Evolutionary conservation across 1,140 invertebrate species (phyloP), one percentile per base, ranked within the genome.

Genomic region (Sipha flava): DNA sequence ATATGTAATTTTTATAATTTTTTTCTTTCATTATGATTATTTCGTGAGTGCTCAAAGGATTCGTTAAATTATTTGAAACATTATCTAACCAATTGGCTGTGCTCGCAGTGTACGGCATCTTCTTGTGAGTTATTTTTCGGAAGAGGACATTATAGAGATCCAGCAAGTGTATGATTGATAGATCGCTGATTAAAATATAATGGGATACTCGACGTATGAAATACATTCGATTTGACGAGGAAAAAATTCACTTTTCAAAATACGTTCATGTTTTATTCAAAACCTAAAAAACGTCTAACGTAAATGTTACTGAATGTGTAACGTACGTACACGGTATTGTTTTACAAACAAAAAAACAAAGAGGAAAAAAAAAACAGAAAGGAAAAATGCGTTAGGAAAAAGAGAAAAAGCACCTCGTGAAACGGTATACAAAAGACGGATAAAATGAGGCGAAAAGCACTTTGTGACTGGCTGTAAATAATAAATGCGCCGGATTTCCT

Each of bases 241-340:
- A 57, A 77, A 57, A 59, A 26, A 77, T 57, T 77, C 73, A 57
- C 73, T 77, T 75, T 77, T 77, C 73, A 16, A 43, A 57, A 77
- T 26, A 43, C 34, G 52, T 57, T 77, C 73, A 59, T 77, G 73
- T 43, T 29, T 77, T 77, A 77, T 77, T 77, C 73, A 77, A 29
- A 77, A 77, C 34, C 3, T 43, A 40, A 37, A 57, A 52, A 57
- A 29, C 21, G 66, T 70, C 18, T 18, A 75, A 75, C 45, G 70
- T 73, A 68, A 70, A 70, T 29, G 23, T 70, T 45, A 9, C 66
- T n/a, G 45, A 77, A 54, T 43, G 34, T 59, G 52, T 57, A 26
- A 37, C 43, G 47, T 21, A 12, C 9, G 47, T 34, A 52, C 47
- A 31, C 47, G 72, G 73, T 77, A 77, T 77, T 77, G 73, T 77